Evolutionary conservation across 2,888 invertebrate genomes (phyloP), one percentile per base, ranked within the genome.

Genomic region (Ochlodes sylvanus): DNA sequence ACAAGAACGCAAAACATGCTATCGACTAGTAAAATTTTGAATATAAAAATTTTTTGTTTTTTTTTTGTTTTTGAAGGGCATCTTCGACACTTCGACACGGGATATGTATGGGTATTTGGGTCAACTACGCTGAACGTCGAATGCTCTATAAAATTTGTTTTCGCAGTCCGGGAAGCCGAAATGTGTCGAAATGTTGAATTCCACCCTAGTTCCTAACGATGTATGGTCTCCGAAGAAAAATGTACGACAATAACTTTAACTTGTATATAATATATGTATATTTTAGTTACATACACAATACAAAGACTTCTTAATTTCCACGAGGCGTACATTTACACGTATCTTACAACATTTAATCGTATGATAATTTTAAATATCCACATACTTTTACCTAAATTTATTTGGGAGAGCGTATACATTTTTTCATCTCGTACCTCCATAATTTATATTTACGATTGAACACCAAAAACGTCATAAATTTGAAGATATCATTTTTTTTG

Each of bases 191-290:
- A 87, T 89, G 87, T 87, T 89, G 87, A 89, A 75, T 77, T 80
- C 80, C 82, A 73, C 79, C 85, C 78, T 79, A 78, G 75, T 79
- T 85, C 86, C 84, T 87, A 88, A 86, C 87, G 86, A 79, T 84
- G 9, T 79, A 84, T 90, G 90, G 89, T 91, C 88, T 88, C 83
- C 75, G 88, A 90, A 90, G 91, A 88, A 88, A n/a, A 89, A 88
- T 83, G 87, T 89, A 90, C 86, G 92, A 90, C 87, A 87, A 87
- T 88, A 85, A 78, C 81, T 82, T 83, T 83, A 90, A 91, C 89
- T 87, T 92, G 92, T 93, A 92, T 92, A 91, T 92, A 92, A 90
- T 91, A 91, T 90, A 90, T 92, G 91, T 93, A 92, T 92, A 92
- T 87, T 90, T 92, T 83, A 89, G 86, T 90, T 92, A 92, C 89